Evolutionary conservation across 2,797 vertebrate genomes (phyloP), one percentile per base, ranked within the genome.

Genomic region (Moxostoma hubbsi): DNA sequence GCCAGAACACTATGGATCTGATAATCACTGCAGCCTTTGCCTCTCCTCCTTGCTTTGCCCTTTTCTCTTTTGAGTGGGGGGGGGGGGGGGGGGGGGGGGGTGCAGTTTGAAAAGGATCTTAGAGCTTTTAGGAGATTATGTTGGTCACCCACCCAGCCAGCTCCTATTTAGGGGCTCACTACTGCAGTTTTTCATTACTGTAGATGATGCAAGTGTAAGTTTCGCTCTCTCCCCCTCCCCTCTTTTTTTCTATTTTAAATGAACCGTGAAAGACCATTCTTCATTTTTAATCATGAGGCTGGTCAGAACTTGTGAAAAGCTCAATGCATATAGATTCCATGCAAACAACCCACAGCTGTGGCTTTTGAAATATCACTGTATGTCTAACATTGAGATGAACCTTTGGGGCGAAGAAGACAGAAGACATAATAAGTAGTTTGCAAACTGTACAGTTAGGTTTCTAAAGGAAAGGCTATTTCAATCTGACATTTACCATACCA

Each of bases 1-100:
- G 47, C 68, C 79, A 85, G 36, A 7, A 55, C 5, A 6, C 71
- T 65, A 73, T 81, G 81, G 47, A 86, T 75, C 24, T 62, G 51
- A 67, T 67, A 75, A 58, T 74, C 65, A 10, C 69, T 73, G 77
- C 69, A 53, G 61, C 59, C 11, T 61, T 59, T 49, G 51, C 43
- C 16, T 54, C 72, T 49, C 66, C 58, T 75, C 53, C 53, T 18
- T 59, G 36, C 47, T 15, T 58, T 13, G 0, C 46, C 61, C 65
- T 47, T 53, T 53, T 57, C 47, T 67, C 71, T 64, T 54, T 79
- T 50, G 51, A 73, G 58, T n/a, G 43, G 18, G 36, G 18, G 54
- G 50, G 49, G 53, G 59, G 49, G 64, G 53, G 24, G 45, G 46
- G 62, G 49, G 49, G 46, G 58, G 49, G 58, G 51, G 51, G 18